Evolutionary conservation across 2,113 vertebrate species (phyloP), one percentile per base, ranked within the genome.

Genomic region (Poeciliopsis retropinna): DNA sequence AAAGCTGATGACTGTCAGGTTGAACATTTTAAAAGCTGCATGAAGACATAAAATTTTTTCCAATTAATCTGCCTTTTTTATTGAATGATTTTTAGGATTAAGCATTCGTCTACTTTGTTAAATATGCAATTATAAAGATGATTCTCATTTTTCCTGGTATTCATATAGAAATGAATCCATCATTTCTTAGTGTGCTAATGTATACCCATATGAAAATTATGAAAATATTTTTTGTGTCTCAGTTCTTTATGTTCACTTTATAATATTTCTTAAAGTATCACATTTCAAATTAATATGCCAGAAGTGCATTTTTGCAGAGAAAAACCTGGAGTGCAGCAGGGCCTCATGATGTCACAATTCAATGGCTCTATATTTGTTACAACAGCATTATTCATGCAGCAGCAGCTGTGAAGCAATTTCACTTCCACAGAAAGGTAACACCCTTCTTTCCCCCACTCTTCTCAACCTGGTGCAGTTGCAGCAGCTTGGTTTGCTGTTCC

Each of bases 401-500:
- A 54, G 61, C 72, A 81, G 77, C 75, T 73, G 86, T 70, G 73
- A 86, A 78, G 86, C 73, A 74, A 81, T 86, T 73, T 79, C 47
- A 80, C 67, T 84, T 82, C 84, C 81, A 71, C 60, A 76, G 67
- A 81, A 84, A 85, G 89, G 83, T 83, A 86, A 66, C 86, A 64
- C 67, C 67, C 60, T 65, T 13, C 31, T 19, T 37, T 19, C 28
- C 37, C 25, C 3, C 63, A 2, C 73, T 61, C 73, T 61, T 63
- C 71, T 63, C 31, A 1, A 64, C 84, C 80, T 54, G 64, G 57
- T 71, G 95, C 95, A 95, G 96, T 96, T 92, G 95, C 78, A 93
- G 93, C 95, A 95, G 86, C 95, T 95, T 67, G 76, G 76, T 89
- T 87, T 83, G 71, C 95, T 95, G 95, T 95, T 96, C 95, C 95